These are phyloP conservation scores for Conopomorpha cramerella DNA, from an alignment of 1,140 invertebrate genomes.

Conservation along the genomic window DNA sequence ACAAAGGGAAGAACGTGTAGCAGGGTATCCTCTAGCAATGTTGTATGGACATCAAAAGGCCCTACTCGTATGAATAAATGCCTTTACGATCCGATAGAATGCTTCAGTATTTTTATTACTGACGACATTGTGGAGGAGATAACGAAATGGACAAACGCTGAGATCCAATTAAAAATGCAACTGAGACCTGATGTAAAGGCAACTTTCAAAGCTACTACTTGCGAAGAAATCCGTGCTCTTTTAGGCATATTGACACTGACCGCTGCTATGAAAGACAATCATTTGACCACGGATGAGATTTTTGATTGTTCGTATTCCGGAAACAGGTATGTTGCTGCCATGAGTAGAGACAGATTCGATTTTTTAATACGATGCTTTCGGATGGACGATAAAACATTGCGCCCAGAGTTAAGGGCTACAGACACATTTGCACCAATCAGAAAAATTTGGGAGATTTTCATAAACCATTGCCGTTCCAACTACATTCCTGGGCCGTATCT, in stretches of 20 bases:
- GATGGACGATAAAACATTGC: too few relatives aligned
- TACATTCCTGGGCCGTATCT: slow-evolving; percentile 7
- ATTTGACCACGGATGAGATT: slow-evolving; percentile 7
- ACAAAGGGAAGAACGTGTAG: slow-evolving; percentile 7
- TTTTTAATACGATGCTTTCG: slow-evolving; percentile 9
- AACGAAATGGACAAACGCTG: too few relatives aligned
- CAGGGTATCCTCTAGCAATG: slow-evolving; percentile 7
- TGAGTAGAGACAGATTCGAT: slow-evolving; percentile 8
- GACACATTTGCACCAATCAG: slow-evolving; percentile 8
- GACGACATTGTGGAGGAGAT: too few relatives aligned
- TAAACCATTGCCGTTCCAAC: neutral
- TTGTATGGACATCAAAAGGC: slow-evolving; percentile 6
- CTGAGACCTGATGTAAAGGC: too few relatives aligned
- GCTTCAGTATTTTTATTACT: slow-evolving; percentile 6
- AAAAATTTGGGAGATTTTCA: slow-evolving; percentile 10
- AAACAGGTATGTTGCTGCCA: too few relatives aligned
- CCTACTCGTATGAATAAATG: slow-evolving; percentile 9
- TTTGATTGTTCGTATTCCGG: too few relatives aligned
- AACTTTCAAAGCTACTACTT: too few relatives aligned
- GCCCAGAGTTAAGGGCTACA: slow-evolving; percentile 3
- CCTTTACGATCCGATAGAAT: slow-evolving; percentile 6
- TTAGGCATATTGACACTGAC: slow-evolving; percentile 7
- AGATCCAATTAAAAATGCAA: too few relatives aligned
- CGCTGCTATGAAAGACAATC: slow-evolving; percentile 10
- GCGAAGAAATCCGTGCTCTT: slow-evolving; percentile 8